phyloP scores from a whole-genome alignment of 1,140 invertebrate species.

The Subanguina moxae region DNA sequence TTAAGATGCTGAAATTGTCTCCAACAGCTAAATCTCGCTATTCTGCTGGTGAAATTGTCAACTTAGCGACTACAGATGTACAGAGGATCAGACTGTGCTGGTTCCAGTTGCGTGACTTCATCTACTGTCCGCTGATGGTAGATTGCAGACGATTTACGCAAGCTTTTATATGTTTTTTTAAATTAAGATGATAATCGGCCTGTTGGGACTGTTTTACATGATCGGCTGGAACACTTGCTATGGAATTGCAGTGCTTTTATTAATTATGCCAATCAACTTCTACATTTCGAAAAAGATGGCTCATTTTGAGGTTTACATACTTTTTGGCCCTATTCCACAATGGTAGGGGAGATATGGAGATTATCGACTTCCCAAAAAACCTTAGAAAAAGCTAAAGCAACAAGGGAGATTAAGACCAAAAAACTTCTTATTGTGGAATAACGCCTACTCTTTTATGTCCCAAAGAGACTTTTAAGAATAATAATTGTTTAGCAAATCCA shows the following conservation, averaged over 20 bases:
- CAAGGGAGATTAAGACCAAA: too few species aligned
- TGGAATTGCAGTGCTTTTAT: constrained; percentile 22
- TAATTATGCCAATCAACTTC: constrained; percentile 21
- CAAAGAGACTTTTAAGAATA: background rate
- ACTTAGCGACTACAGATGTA: constrained; percentile 29
- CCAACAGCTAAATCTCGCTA: constrained; percentile 20
- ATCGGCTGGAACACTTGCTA: constrained; percentile 31
- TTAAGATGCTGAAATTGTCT: constrained; percentile 39
- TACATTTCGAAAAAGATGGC: constrained; percentile 16
- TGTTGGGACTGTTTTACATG: constrained; percentile 24
- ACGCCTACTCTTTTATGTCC: constrained; percentile 4
- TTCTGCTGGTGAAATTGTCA: constrained; percentile 36
- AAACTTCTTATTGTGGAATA: too few species aligned
- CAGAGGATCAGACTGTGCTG: constrained; percentile 23
- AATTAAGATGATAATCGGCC: constrained; percentile 10
- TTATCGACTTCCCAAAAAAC: too few species aligned
- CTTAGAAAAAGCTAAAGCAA: too few species aligned
- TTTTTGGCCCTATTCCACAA: background rate
- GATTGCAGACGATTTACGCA: background rate
- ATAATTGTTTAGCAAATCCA: constrained; percentile 20
- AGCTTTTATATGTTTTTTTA: background rate
- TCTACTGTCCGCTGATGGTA: constrained; percentile 37
- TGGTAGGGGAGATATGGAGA: too few species aligned
- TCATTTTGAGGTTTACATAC: constrained; percentile 14
- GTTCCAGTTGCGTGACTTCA: constrained; percentile 24